phyloP scores from a whole-genome alignment of 2,797 vertebrate species.

The Cynopterus sphinx region DNA sequence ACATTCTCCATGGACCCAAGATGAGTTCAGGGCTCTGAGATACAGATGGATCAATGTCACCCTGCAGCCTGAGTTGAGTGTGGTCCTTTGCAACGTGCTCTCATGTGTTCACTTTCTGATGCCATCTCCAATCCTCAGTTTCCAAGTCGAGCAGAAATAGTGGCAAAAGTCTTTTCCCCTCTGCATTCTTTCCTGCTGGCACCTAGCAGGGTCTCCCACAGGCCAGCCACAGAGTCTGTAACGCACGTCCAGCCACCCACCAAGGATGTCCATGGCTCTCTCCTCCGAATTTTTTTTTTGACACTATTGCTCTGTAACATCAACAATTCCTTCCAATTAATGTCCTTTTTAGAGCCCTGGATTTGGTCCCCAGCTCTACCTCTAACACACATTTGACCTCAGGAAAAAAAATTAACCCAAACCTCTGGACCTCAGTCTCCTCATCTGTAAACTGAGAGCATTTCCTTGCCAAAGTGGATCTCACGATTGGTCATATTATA shows the following conservation, averaged over 20 bases:
- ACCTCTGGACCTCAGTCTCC: background rate
- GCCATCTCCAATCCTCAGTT: background rate
- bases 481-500: background rate
- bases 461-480: background rate
- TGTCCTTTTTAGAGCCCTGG: background rate
- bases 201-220: background rate
- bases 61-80: background rate
- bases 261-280: background rate
- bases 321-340: background rate
- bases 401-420: background rate
- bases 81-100: background rate
- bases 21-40: background rate
- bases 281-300: background rate
- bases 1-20: background rate
- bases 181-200: background rate
- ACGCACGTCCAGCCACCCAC: background rate
- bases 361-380: background rate
- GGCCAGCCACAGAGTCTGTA: background rate
- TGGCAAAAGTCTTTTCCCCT: background rate
- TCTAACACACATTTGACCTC: background rate
- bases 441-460: background rate
- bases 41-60: background rate
- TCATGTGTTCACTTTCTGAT: background rate
- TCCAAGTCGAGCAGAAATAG: background rate
- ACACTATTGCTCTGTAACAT: background rate